These are phyloP conservation scores for Drosophila funebris DNA, from an alignment of 1,140 invertebrate species.

Conservation along the genomic window DNA sequence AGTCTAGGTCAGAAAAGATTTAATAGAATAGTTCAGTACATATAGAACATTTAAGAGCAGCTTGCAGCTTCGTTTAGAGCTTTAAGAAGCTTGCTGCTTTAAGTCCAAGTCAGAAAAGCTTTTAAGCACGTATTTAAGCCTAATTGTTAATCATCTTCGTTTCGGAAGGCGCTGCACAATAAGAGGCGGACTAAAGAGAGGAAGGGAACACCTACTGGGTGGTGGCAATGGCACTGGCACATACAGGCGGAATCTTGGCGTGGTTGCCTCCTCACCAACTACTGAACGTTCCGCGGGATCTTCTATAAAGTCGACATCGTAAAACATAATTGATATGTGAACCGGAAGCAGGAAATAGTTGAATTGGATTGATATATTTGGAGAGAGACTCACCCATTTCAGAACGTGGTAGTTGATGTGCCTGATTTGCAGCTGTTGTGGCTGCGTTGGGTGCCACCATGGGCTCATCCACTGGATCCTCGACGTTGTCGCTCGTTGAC, in stretches of 20 bases:
- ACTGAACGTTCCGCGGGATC: constrained; percentile 31
- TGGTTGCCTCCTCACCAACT: constrained; percentile 5
- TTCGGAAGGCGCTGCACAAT: too few relatives aligned
- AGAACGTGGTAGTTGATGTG: constrained; percentile 12
- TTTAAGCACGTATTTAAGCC: too few relatives aligned
- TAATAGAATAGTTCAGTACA: too few relatives aligned
- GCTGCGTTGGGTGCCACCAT: constrained; percentile 50
- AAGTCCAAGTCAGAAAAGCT: too few relatives aligned
- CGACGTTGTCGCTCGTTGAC: constrained; percentile 26
- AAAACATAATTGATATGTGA: not conserved
- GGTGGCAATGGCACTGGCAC: constrained; percentile 61
- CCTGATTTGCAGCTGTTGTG: constrained; percentile 3
- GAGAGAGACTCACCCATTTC: constrained; percentile 46
- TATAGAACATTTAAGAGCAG: too few relatives aligned
- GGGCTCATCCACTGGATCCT: constrained; percentile 74
- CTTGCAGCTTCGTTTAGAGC: too few relatives aligned
- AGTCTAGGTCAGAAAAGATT: too few relatives aligned
- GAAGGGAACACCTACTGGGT: constrained; percentile 56
- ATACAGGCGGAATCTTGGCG: constrained; percentile 65
- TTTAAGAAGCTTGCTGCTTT: too few relatives aligned
- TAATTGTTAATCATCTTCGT: too few relatives aligned
- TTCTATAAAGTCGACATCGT: constrained; percentile 59
- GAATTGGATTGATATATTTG: too few relatives aligned
- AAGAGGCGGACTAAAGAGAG: constrained; percentile 4
- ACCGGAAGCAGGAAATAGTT: not conserved